Evolutionary conservation across 2,113 vertebrate species (phyloP), one percentile per base, ranked within the genome.

Genomic region (Psittacula cyanocephala): DNA sequence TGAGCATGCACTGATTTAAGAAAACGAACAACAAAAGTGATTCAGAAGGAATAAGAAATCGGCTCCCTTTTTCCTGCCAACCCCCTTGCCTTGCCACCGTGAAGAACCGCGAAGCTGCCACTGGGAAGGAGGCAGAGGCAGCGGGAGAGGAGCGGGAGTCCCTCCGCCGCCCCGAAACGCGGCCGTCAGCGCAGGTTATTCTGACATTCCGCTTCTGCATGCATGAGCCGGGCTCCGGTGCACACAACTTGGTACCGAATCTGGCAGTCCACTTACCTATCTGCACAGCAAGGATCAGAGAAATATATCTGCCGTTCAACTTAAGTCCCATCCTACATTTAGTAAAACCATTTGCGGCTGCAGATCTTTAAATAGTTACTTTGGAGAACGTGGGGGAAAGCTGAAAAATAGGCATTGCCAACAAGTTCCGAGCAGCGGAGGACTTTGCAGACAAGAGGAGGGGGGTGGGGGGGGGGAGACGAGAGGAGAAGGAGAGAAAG

Each of bases 241-340:
- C 93, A 18, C 78, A 25, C 72, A 47, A 64, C 81, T 76, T 13
- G 94, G 18, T 31, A 74, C 65, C 69, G 77, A 86, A 88, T 91
- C 62, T 89, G 87, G 86, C 86, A 60, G 93, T 95, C 93, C 96
- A 98, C 99, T 99, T 98, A 99, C 99, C 99, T 98, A 99, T 97
- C 96, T 99, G 99, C 59, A 99, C 98, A 97, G 98, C 99, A 41
- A 99, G 98, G 97, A 98, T 97, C 97, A 99, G 98, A 96, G 98
- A 98, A 98, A 99, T 98, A 81, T 98, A 99, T 98, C 97, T 99
- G 98, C 98, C 99, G 98, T 98, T 99, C 98, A 99, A 98, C 98
- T 98, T 98, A 98, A 98, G 99, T 99, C 99, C 99, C 99, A 99
- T 99, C 98, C 98, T 99, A 99, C 97, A 98, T 98, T 98, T 98